phyloP scores from a whole-genome alignment of 2,888 invertebrate genomes.

The Heliconius sara region DNA sequence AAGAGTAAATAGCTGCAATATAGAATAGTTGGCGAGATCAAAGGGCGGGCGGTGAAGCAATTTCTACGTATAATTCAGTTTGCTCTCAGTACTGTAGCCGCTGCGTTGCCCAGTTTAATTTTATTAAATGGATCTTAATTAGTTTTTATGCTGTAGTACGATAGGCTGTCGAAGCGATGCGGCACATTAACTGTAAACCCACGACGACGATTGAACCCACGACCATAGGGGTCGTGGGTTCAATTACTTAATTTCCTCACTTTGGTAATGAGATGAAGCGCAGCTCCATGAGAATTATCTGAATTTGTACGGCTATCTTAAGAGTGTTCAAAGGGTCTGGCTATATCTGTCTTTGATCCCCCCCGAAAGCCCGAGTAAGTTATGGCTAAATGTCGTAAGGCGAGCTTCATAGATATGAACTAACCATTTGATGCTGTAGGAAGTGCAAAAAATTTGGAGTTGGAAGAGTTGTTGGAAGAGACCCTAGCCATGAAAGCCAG shows the following conservation, averaged over 20 bases:
- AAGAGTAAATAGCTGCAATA: constrained; percentile 9
- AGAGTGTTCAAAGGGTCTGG: too few relatives aligned
- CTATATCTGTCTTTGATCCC: too few relatives aligned
- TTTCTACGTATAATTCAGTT: constrained; percentile 43
- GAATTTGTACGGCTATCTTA: too few relatives aligned
- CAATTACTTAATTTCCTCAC: too few relatives aligned
- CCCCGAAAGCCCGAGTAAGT: too few relatives aligned
- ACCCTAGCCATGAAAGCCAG: neutral
- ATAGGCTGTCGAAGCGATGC: neutral
- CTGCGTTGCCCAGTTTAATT: constrained; percentile 12
- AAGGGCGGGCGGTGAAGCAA: constrained; percentile 43
- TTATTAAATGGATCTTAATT: constrained; percentile 21
- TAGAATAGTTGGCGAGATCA: constrained; percentile 32
- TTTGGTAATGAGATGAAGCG: too few relatives aligned
- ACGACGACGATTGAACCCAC: too few relatives aligned
- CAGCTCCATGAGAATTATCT: too few relatives aligned
- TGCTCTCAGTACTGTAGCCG: constrained; percentile 15
- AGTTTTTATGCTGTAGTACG: neutral
- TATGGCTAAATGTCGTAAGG: neutral
- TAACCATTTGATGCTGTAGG: neutral
- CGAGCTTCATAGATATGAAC: neutral
- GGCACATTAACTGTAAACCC: neutral
- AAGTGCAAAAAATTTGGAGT: neutral
- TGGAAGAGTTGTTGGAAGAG: too few relatives aligned
- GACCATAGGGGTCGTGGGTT: too few relatives aligned